These are phyloP conservation scores for Lepus americanus DNA, from an alignment of 2,113 vertebrate species.

Conservation along the genomic window DNA sequence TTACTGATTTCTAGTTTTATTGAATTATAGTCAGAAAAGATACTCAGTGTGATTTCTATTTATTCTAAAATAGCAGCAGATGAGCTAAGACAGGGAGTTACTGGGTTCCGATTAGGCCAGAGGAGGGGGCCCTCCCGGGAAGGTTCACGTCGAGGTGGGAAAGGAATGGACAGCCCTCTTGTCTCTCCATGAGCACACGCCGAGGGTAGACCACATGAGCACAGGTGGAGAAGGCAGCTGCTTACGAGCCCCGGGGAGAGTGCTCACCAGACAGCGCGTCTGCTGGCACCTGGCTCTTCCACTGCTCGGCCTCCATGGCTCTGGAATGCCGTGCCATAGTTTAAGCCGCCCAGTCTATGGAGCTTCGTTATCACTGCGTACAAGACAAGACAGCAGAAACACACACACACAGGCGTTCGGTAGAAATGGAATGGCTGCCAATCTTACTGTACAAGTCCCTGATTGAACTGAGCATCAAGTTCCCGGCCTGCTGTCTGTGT, in stretches of 20 bases:
- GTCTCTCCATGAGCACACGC: background rate
- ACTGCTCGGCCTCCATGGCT: background rate
- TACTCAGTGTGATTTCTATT: slow-evolving; percentile 75
- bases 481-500: background rate
- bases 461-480: slow-evolving; percentile 21
- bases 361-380: background rate
- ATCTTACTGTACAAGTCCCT: background rate
- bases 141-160: background rate
- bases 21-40: slow-evolving; percentile 85
- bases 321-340: background rate
- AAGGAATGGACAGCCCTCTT: background rate
- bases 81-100: too few species aligned
- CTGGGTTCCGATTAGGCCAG: background rate
- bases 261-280: background rate
- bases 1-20: slow-evolving; percentile 71
- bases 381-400: background rate
- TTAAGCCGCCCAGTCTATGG: background rate
- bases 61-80: too few species aligned
- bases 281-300: background rate
- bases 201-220: background rate
- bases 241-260: background rate
- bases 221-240: background rate
- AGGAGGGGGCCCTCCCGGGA: background rate
- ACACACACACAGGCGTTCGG: background rate
- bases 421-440: background rate